These are phyloP conservation scores for Dicaeum eximium DNA, from an alignment of 2,113 vertebrate genomes.

Conservation along the genomic window DNA sequence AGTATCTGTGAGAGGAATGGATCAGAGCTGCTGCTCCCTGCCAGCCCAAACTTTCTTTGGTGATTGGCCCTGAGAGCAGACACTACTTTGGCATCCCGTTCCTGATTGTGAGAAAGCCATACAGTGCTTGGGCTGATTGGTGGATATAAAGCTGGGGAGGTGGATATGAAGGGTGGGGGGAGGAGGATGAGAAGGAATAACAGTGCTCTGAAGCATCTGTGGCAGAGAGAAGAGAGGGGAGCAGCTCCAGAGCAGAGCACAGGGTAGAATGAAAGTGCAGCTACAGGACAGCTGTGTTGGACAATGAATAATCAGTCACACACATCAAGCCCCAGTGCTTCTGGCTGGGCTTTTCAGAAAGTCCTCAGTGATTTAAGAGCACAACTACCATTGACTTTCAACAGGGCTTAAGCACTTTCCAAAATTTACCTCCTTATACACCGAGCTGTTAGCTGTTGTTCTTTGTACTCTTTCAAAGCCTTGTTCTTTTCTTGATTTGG, in stretches of 20 bases:
- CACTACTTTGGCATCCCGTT: neutral
- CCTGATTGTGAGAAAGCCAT: neutral
- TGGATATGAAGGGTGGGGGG: neutral
- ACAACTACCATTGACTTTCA: neutral
- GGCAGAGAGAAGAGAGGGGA: neutral
- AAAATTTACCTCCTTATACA: neutral
- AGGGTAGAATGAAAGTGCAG: neutral
- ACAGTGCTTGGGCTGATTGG: neutral
- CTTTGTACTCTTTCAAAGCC: neutral
- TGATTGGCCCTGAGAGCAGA: neutral
- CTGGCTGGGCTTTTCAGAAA: neutral
- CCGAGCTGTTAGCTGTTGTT: neutral
- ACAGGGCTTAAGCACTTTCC: neutral
- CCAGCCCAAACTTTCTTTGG: neutral
- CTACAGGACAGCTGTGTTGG: neutral
- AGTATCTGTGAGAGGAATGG: neutral
- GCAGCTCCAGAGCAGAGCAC: neutral
- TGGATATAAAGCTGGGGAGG: neutral
- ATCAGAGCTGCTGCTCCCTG: neutral
- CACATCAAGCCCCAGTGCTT: neutral
- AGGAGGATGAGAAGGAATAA: neutral
- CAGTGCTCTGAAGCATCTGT: neutral
- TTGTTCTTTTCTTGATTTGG: neutral
- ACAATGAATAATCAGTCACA: constrained; percentile 12
- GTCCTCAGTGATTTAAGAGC: neutral